A percentile compares a stretch with the other conserved stretches of the same genome.
phyloP scores from a whole-genome alignment of 2,888 invertebrate species.

The Tineola bisselliella region DNA sequence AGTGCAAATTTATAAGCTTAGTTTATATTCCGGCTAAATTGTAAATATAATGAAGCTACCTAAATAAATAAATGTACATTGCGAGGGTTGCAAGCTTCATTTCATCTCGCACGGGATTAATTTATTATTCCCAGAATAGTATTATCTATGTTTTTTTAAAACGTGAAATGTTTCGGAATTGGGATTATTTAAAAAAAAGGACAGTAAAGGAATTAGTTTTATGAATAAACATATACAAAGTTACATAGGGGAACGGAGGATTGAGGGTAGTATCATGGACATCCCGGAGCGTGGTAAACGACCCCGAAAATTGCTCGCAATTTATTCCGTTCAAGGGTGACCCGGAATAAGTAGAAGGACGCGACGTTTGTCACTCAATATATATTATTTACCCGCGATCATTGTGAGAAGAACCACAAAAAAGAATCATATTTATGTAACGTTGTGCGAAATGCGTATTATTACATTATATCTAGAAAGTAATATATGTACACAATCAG shows the following conservation, averaged over 20 bases:
- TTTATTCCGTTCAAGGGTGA: conserved; percentile 60
- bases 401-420: conserved; percentile 17
- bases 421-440: conserved; percentile 9
- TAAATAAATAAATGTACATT: background rate
- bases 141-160: conserved; percentile 8
- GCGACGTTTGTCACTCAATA: conserved; percentile 55
- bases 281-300: conserved; percentile 53
- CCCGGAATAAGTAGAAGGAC: conserved; percentile 49
- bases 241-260: background rate
- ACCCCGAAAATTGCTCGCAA: conserved; percentile 58
- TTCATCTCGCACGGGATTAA: background rate
- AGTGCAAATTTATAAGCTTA: background rate
- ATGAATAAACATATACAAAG: conserved; percentile 7
- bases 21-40: background rate
- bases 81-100: background rate
- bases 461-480: background rate
- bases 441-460: background rate
- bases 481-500: too few relatives aligned
- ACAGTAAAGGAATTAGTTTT: conserved; percentile 5
- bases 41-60: background rate
- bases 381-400: conserved; percentile 51
- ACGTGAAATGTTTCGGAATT: background rate
- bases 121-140: conserved; percentile 9
- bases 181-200: background rate
- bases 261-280: conserved; percentile 34